These are phyloP conservation scores for Diplosoma virens DNA, from an alignment of 23 tunicate genomes.

Conservation along the genomic window DNA sequence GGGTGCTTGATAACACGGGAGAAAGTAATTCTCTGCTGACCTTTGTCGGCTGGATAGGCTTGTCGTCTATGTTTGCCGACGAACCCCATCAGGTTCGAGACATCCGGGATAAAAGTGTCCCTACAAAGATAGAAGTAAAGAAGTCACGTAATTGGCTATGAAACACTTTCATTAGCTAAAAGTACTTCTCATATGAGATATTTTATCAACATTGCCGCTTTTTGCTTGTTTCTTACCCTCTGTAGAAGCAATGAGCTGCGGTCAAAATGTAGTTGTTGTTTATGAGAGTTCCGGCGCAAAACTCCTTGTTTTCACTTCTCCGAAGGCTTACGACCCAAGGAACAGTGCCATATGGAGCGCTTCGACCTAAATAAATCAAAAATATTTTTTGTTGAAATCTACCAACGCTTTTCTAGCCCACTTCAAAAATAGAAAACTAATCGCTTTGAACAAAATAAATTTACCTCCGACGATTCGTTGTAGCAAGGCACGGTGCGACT, in stretches of 20 bases:
- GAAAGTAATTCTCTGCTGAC: neutral
- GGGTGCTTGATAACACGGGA: neutral
- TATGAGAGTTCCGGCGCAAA: constrained; percentile 18
- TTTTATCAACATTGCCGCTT: neutral
- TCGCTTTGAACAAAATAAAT: too few relatives aligned
- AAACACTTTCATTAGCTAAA: too few relatives aligned
- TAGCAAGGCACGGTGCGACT: too few relatives aligned
- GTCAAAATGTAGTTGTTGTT: neutral
- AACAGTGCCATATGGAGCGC: constrained; percentile 15
- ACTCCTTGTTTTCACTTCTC: neutral
- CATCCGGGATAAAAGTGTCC: neutral
- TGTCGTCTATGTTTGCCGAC: constrained; percentile 12
- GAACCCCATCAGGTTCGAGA: neutral
- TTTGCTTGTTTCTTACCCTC: constrained; percentile 9
- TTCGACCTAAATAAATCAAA: constrained; percentile 5
- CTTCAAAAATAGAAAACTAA: too few relatives aligned
- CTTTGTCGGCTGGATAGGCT: neutral
- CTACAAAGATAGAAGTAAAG: neutral
- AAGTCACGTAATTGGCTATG: too few relatives aligned
- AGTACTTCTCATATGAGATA: too few relatives aligned
- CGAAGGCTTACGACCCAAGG: constrained; percentile 33
- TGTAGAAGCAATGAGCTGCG: constrained; percentile 29
- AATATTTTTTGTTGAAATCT: neutral
- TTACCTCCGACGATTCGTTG: too few relatives aligned
- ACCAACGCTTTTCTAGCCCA: neutral